These are phyloP conservation scores for Nymphalis polychloros DNA, from an alignment of 2,888 invertebrate species.

Conservation along the genomic window DNA sequence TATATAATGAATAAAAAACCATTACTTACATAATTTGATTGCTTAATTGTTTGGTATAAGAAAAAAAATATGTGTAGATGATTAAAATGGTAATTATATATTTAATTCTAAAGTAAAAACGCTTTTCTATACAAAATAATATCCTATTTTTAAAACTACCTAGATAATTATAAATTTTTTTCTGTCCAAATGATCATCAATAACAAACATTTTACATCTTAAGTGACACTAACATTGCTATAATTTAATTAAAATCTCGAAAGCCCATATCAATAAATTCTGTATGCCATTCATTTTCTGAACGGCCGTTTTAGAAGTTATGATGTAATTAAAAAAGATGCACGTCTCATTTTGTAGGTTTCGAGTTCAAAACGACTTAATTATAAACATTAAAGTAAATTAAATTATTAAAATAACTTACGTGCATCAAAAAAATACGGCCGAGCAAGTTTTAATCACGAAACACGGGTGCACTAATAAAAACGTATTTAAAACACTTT, in stretches of 20 bases:
- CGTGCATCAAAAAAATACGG: conserved; percentile 15
- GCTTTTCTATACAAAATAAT: too few species aligned
- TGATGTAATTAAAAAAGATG: conserved; percentile 21
- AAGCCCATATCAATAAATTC: conserved; percentile 29
- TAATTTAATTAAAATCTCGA: conserved; percentile 27
- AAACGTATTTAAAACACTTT: conserved; percentile 14
- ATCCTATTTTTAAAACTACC: not conserved
- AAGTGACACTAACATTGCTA: conserved; percentile 28
- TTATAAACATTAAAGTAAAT: not conserved
- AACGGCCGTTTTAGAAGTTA: conserved; percentile 20
- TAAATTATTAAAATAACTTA: conserved; percentile 22
- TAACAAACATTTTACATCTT: conserved; percentile 10
- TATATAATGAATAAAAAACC: too few species aligned
- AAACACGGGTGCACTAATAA: conserved; percentile 18
- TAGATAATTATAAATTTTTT: not conserved
- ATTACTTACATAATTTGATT: too few species aligned
- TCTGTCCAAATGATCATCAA: conserved; percentile 1
- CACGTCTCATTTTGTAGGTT: conserved; percentile 4
- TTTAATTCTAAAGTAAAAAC: too few species aligned
- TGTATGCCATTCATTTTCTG: conserved; percentile 24
- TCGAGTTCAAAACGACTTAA: not conserved
- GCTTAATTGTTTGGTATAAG: too few species aligned
- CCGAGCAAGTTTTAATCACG: conserved; percentile 5
- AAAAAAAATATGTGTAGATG: too few species aligned
- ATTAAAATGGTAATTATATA: too few species aligned